These are phyloP conservation scores for Endomychus coccineus DNA, from an alignment of 2,888 invertebrate genomes.

Conservation along the genomic window DNA sequence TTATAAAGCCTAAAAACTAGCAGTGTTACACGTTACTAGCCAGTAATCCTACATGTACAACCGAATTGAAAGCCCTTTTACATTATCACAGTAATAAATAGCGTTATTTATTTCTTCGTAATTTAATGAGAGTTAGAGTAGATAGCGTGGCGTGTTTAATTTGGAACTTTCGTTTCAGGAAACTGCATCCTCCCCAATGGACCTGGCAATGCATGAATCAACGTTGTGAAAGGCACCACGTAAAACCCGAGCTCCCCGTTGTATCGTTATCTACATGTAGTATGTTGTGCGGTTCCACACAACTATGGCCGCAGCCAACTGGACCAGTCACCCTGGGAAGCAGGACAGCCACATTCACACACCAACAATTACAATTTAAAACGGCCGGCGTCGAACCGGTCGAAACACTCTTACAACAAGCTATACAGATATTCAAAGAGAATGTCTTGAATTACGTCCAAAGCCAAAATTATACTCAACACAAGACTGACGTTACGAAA, in stretches of 20 bases:
- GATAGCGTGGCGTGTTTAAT: too few species aligned
- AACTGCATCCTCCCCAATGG: constrained; percentile 51
- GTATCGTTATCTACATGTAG: constrained; percentile 64
- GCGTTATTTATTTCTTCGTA: too few species aligned
- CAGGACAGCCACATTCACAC: constrained; percentile 53
- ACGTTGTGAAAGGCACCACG: constrained; percentile 58
- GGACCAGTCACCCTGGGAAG: constrained; percentile 60
- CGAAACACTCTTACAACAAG: constrained; percentile 44
- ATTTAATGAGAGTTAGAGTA: too few species aligned
- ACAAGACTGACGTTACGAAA: constrained; percentile 33
- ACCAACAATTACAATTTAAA: constrained; percentile 48
- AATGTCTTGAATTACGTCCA: constrained; percentile 27
- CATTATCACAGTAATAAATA: too few species aligned
- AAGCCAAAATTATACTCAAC: constrained; percentile 24
- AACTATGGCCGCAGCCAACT: constrained; percentile 77
- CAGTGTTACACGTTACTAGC: too few species aligned
- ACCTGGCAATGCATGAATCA: constrained; percentile 67
- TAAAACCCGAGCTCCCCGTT: constrained; percentile 41
- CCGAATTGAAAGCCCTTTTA: too few species aligned
- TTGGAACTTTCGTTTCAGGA: constrained; percentile 8
- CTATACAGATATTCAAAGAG: constrained; percentile 47
- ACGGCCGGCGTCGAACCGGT: constrained; percentile 43
- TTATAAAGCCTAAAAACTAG: too few species aligned
- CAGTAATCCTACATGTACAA: too few species aligned
- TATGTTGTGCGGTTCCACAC: constrained; percentile 67